Base-by-base conservation (phyloP, 2,113 vertebrate species). In the Gulo gulo region DNA sequence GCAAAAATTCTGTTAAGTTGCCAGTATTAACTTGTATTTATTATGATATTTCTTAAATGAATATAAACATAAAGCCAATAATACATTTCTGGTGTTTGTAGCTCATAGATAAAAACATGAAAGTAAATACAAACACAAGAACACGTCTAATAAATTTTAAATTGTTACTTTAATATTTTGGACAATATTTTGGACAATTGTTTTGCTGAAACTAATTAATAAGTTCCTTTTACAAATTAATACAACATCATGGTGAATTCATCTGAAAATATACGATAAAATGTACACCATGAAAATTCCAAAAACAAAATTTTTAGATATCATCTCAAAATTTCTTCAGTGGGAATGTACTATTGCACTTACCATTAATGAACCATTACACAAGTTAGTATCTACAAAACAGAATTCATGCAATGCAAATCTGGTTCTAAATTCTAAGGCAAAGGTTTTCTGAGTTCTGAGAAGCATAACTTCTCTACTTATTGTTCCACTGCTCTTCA, bases 71-170 rank as follows among this genome's bases (percentile, higher is more conserved):
- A 86, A 76, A 87, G 20, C 5, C 11, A 91, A 18, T 4, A 91
- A 52, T 89, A 80, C 39, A 74, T 57, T 50, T 73, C 45, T 61
- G 15, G 24, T 45, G 29, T 45, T 81, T 81, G 81, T 65, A 57
- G 8, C 14, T 78, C 69, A 95, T 26, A 94, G 50, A 45, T 29
- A 8, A 87, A 92, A 91, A 69, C 34, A 31, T 20, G 57, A 86
- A 82, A 84, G 21, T 84, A 97, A 87, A 95, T 24, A 80, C 15
- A 85, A 74, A 85, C 31, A 92, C 39, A 83, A 93, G 88, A 86
- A 89, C 59, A 24, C 39, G 61, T 50, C 29, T 65, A 61, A 78
- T 52, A 91, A 47, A 95, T 52, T 91, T 95, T 55, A 97, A 92
- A 92, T 47, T 26, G 24, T 8, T 67, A 87, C 13, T 76, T 88